Evolutionary conservation across 2,113 vertebrate genomes (phyloP).

Genomic region (Lycaon pictus): DNA sequence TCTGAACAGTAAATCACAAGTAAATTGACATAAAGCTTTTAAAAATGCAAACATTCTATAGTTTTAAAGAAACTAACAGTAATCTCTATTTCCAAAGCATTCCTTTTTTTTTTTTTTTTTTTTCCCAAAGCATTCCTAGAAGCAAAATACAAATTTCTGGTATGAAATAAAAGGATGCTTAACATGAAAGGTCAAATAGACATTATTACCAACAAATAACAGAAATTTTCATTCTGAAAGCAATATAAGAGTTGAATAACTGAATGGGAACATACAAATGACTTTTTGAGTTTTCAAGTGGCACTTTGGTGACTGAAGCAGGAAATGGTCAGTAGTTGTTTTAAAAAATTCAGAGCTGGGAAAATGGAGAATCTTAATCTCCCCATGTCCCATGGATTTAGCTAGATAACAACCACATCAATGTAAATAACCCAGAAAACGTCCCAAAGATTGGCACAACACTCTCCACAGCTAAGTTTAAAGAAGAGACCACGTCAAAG

Average conservation of each 20-base stretch:
- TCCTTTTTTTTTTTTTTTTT: too few relatives aligned
- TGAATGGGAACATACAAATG: conserved; percentile 18
- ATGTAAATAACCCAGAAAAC: neutral
- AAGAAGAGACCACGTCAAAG: neutral
- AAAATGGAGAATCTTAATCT: neutral
- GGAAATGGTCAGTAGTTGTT: neutral
- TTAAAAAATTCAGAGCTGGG: neutral
- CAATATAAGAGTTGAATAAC: neutral
- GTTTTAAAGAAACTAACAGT: conserved; percentile 39
- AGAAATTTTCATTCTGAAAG: conserved; percentile 23
- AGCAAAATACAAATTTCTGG: conserved; percentile 58
- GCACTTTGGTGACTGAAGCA: neutral
- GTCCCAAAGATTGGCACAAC: neutral
- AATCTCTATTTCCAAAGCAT: neutral
- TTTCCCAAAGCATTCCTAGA: conserved; percentile 48
- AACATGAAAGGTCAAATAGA: neutral
- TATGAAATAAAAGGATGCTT: conserved; percentile 54
- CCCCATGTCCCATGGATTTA: neutral
- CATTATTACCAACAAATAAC: conserved; percentile 44
- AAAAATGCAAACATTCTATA: neutral
- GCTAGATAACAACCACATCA: neutral
- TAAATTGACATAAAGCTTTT: conserved; percentile 47
- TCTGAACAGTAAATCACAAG: conserved; percentile 84
- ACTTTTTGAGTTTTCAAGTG: neutral
- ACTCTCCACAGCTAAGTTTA: neutral